Percentiles rank a stretch among this genome's conserved stretches.
Conservation (phyloP, 1,140 invertebrate genomes). For the Bursaphelenchus mucronatus region DNA sequence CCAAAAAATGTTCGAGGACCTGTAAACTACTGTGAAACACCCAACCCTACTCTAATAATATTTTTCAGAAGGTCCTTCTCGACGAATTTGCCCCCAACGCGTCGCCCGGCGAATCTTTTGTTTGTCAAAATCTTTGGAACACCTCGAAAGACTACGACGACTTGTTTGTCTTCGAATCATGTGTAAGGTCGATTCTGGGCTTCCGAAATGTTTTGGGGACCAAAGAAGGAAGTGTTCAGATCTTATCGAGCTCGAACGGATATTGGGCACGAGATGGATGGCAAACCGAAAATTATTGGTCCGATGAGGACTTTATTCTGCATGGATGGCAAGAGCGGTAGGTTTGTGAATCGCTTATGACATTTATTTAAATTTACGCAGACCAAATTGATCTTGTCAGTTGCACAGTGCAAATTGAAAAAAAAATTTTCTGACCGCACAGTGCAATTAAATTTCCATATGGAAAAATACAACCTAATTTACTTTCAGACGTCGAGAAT, state of each 20-base stretch:
- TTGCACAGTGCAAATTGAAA: too few species aligned
- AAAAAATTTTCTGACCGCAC: too few species aligned
- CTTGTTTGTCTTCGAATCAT: constrained; percentile 27
- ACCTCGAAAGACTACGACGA: constrained; percentile 32
- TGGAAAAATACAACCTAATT: too few species aligned
- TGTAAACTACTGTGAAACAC: neutral
- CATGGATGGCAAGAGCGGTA: constrained; percentile 22
- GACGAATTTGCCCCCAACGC: constrained; percentile 31
- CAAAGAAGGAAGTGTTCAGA: constrained; percentile 15
- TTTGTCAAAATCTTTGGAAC: constrained; percentile 29
- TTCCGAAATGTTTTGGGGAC: constrained; percentile 23
- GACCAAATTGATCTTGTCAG: too few species aligned
- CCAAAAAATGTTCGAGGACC: too few species aligned
- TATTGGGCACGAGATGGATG: constrained; percentile 48
- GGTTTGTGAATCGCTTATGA: neutral
- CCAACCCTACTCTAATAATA: neutral
- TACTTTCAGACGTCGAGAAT: too few species aligned
- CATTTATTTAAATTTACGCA: too few species aligned
- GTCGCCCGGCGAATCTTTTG: constrained; percentile 10
- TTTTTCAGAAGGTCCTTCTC: constrained; percentile 43
- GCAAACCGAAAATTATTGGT: constrained; percentile 36
- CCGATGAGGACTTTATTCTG: constrained; percentile 18
- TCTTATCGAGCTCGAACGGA: neutral
- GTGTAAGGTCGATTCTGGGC: constrained; percentile 41
- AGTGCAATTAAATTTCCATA: too few species aligned